phyloP scores from a whole-genome alignment of 2,797 vertebrate genomes.

The Sebastes cheni region DNA sequence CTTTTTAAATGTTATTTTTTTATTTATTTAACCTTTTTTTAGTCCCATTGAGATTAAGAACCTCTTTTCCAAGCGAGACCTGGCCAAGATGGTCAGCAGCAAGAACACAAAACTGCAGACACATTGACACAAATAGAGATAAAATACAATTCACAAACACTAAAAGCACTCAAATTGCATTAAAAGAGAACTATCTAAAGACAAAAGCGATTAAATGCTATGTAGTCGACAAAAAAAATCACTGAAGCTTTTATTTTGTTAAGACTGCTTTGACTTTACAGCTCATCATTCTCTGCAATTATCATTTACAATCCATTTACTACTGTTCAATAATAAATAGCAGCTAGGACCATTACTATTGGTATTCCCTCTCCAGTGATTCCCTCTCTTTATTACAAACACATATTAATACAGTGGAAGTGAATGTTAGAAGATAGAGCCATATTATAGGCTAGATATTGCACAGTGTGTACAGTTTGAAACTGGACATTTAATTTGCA shows the following conservation, averaged over 20 bases:
- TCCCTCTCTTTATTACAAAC: background rate
- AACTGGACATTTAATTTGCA: constrained; percentile 44
- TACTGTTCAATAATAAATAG: background rate
- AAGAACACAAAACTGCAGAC: no score
- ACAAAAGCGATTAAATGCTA: background rate
- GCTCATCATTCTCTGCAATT: background rate
- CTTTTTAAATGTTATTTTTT: background rate
- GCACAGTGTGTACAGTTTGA: background rate
- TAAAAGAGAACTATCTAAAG: no score
- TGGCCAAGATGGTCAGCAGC: no score
- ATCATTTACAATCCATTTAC: background rate
- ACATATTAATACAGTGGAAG: background rate
- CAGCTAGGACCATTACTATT: background rate
- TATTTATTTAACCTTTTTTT: no score
- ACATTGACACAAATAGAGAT: no score
- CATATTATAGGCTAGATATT: background rate
- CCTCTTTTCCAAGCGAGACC: no score
- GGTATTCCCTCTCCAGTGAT: background rate
- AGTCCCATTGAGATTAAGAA: no score
- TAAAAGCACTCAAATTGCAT: no score
- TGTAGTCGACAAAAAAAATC: background rate
- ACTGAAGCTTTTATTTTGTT: background rate
- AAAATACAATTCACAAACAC: no score
- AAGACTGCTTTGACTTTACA: background rate
- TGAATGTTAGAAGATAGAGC: background rate